Evolutionary conservation across 2,113 vertebrate genomes (phyloP), one percentile per base, ranked within the genome.

Genomic region (Ictalurus furcatus): DNA sequence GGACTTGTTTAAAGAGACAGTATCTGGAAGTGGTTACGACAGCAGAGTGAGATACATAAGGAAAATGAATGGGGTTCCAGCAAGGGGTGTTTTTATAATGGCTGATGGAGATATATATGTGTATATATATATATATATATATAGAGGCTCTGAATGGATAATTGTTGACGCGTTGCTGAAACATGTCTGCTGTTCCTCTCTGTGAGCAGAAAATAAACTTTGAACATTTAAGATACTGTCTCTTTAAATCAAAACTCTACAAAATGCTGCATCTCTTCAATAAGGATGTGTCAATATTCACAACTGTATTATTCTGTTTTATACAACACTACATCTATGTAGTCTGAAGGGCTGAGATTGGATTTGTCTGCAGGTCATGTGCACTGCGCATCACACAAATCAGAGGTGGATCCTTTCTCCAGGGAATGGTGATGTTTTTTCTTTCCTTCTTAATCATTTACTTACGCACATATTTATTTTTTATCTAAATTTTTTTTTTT

Each of bases 211-310:
- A 61, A 52, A 48, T 48, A 48, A 28, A 78, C 40, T 80, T 89
- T 19, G 52, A 58, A 69, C 9, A 84, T 85, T 91, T 88, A 90
- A 89, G 94, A 93, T 89, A 95, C 95, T 94, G 94, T 95, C 96
- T 95, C 95, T 95, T 95, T 94, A 95, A 95, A 95, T 95, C 89
- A 94, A 95, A 94, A 90, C 91, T 90, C 93, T 95, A 94, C 90
- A 92, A 91, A 94, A 94, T 92, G 92, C 92, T 85, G 92, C 96
- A 96, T 98, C 96, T 97, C 97, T 98, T 96, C 96, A 98, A 97
- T 96, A 97, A 89, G 95, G 97, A 99, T 97, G 97, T 97, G 96
- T 98, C 97, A 96, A 98, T 97, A 98, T 96, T 97, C 96, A 98
- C 83, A 30, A 78, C 86, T 94, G 94, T 74, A 86, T 93, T 93